Evolutionary conservation across 2,888 invertebrate species (phyloP).

Genomic region (Congeria kusceri): DNA sequence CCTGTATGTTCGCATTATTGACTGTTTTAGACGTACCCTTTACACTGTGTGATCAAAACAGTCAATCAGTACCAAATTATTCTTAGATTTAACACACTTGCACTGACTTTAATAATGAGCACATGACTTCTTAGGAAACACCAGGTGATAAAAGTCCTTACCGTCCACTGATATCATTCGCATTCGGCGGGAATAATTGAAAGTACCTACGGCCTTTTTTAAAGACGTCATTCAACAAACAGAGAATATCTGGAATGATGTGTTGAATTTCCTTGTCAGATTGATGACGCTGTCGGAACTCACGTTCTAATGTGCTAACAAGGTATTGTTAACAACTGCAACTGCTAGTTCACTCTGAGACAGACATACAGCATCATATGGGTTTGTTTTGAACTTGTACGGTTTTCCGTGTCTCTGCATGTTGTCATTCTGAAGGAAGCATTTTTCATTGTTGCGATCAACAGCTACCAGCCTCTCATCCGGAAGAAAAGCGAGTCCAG

Average conservation of each 20-base stretch:
- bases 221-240: not conserved
- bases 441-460: no score
- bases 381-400: no score
- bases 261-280: no score
- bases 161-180: not conserved
- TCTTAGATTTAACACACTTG: not conserved
- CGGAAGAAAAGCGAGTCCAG: no score
- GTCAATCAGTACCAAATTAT: not conserved
- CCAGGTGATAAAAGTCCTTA: not conserved
- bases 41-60: not conserved
- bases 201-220: not conserved
- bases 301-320: not conserved
- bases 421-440: no score
- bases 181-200: not conserved
- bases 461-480: no score
- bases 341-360: no score
- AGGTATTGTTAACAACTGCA: not conserved
- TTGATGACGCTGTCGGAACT: not conserved
- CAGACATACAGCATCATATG: no score
- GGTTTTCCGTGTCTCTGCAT: not conserved
- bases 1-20: not conserved
- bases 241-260: no score
- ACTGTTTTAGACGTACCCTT: not conserved
- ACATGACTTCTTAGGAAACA: not conserved
- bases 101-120: not conserved